Base-by-base conservation (phyloP, 64 coral and sea anemone genomes). In the Montipora efflorescens region DNA sequence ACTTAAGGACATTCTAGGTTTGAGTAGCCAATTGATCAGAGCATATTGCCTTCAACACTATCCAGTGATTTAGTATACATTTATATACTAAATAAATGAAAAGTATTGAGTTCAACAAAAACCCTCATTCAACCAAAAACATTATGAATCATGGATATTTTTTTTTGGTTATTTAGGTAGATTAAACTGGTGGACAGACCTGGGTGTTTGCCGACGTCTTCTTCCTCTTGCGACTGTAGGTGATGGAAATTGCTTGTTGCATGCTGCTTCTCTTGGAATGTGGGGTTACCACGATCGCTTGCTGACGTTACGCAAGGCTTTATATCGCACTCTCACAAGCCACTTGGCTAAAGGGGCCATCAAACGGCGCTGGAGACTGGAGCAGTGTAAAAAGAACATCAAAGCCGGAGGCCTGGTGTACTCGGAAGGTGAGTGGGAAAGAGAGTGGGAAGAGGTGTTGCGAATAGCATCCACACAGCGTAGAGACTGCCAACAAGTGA, bases 251-350 rank as follows among this genome's bases (percentile, higher is more conserved):
- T 99, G 98, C 48, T 81, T 99, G 14, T 86, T 99, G 14, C 98
- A 99, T 90, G 98, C 98, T 25, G 98, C 98, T 7, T 99, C 98
- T 43, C 92, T 99, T 74, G 98, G 98, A 43, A 99, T 99, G 92
- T 99, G 98, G 98, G 98, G 98, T 5, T 94, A 90, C 76, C 98
- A 99, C 47, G 98, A 99, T 90, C 95, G 98, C 36, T 76, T 99
- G 20, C 52, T 99, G 11, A 99, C 92, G 1, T 75, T 99, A 3
- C 92, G 98, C 18, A 94, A 96, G 55, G 98, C 98, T 59, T 78
- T 99, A 5, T 96, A 87, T 46, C 58, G 76, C 48, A 96, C 92
- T 12, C 92, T 99, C 4, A 90, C 90, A 70, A 84, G 89, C 18
- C 89, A 84, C 16, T 59, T 92, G 57, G 95, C 92, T 51, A 96